Base-by-base conservation (phyloP, 2,113 vertebrate genomes). In the Hemichromis elongatus region DNA sequence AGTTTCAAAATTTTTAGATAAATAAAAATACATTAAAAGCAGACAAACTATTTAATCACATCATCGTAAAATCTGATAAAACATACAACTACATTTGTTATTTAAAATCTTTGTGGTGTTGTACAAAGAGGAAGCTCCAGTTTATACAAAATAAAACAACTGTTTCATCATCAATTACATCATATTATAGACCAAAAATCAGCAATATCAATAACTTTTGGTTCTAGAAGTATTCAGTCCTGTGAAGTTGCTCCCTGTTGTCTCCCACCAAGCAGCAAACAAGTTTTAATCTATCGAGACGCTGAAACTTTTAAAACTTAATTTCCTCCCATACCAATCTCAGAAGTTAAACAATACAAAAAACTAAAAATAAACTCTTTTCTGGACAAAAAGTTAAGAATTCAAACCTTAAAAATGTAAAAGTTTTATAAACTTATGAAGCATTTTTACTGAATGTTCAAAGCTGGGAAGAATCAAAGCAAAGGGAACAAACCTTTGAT, bases 381-480 rank as follows among this genome's bases (percentile, higher is more conserved):
- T 10, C 18, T 37, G 3, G 59, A 63, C 30, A 35, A 5, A 61
- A 19, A 5, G 18, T 35, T 35, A 35, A 9, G n/a, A 55, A 13
- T 28, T 56, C 21, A 56, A 26, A 63, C 18, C 59, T n/a, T 37
- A 35, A n/a, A 30, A 30, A 1, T 30, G 0, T 0, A 59, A 59
- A 63, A 33, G 14, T 30, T 59, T 19, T 9, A 19, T 59, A 30
- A 33, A 33, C 5, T 35, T n/a, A 7, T 10, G 9, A n/a, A 30
- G 1, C 7, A 4, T 18, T 59, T 59, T 18, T 14, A 33, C 16
- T 61, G 16, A n/a, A 33, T n/a, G 57, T 61, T 61, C 6, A 61
- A 61, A 61, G 30, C 30, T 35, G 30, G n/a, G 57, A 11, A 35
- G 24, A n/a, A 63, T 5, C 18, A 5, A 53, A 37, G 26, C n/a